A percentile compares a stretch with the other conserved stretches of the same genome.
Evolutionary conservation across 2,113 vertebrate species (phyloP).

Genomic region (Vidua macroura): DNA sequence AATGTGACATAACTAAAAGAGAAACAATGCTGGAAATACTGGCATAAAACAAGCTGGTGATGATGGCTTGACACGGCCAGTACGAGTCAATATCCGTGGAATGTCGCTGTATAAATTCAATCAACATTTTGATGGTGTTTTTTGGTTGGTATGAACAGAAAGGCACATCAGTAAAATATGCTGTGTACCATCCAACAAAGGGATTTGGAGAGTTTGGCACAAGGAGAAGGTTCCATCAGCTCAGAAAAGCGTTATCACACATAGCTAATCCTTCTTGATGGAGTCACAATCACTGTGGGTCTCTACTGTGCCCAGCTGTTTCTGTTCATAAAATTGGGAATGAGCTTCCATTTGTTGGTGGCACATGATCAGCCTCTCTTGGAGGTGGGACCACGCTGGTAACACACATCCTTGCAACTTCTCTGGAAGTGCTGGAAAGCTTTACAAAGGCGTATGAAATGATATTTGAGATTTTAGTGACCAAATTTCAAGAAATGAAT

Average conservation of each 20-base stretch:
- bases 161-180: neutral
- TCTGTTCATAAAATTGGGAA: neutral
- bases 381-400: neutral
- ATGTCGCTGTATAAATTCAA: neutral
- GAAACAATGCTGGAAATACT: neutral
- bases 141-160: neutral
- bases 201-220: neutral
- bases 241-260: neutral
- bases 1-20: neutral
- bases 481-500: neutral
- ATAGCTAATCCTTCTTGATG: neutral
- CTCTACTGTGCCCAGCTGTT: neutral
- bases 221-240: neutral
- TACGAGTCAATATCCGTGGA: neutral
- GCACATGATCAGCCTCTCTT: neutral
- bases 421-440: neutral
- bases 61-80: neutral
- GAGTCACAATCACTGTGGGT: neutral
- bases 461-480: rapidly evolving
- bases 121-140: neutral
- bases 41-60: neutral
- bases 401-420: neutral
- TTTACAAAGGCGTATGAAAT: neutral
- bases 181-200: neutral
- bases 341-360: neutral